phyloP scores from a whole-genome alignment of 1,140 invertebrate genomes.

The Euwallacea similis region DNA sequence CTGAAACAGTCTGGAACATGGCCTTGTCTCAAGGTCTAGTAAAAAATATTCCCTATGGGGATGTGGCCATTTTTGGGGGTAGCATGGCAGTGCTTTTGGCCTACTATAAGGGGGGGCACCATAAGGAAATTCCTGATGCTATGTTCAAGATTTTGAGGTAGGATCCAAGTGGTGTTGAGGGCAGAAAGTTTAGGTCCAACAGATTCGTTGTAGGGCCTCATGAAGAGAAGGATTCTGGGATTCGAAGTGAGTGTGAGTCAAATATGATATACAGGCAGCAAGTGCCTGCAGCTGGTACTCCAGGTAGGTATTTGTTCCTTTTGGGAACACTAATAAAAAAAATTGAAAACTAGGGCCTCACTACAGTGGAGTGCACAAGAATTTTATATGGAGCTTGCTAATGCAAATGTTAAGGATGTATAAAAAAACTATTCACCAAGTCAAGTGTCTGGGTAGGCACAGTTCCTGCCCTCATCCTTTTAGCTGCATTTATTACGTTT shows the following conservation, averaged over 20 bases:
- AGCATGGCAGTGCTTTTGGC: conserved; percentile 64
- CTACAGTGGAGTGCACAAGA: conserved; percentile 31
- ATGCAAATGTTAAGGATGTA: conserved; percentile 56
- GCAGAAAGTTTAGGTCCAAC: conserved; percentile 22
- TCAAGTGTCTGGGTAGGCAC: conserved; percentile 60
- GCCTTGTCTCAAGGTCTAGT: conserved; percentile 64
- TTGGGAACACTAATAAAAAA: too few species aligned
- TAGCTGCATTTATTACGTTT: conserved; percentile 63
- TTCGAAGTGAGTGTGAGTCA: conserved; percentile 38
- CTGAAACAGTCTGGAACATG: conserved; percentile 78
- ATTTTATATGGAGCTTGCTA: conserved; percentile 52
- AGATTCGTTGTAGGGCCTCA: conserved; percentile 67
- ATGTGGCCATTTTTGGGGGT: conserved; percentile 66
- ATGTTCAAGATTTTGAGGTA: conserved; percentile 68
- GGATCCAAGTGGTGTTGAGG: not conserved
- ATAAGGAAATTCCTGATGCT: conserved; percentile 59
- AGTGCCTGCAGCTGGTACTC: conserved; percentile 27
- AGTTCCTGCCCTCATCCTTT: conserved; percentile 63
- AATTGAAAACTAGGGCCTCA: too few species aligned
- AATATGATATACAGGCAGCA: conserved; percentile 46
- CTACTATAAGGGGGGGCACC: conserved; percentile 59
- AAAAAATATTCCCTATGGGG: conserved; percentile 64
- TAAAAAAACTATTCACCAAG: conserved; percentile 54
- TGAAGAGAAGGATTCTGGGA: conserved; percentile 58
- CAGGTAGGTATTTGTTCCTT: conserved; percentile 6